Conservation (phyloP, 2,113 vertebrate genomes). For the Malurus alboscapulatus region DNA sequence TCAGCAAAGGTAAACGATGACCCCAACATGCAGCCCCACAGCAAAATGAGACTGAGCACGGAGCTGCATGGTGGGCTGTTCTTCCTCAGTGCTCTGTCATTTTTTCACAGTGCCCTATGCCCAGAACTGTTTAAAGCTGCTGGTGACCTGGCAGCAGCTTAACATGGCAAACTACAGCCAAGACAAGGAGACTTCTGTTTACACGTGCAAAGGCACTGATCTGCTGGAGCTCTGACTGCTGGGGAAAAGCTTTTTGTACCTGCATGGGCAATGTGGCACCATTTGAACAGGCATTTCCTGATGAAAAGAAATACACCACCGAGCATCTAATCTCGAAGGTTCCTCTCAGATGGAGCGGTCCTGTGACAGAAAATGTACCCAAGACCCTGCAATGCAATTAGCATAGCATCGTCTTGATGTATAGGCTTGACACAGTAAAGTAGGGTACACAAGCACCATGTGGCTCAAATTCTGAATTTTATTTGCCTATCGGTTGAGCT, state of each 20-base stretch:
- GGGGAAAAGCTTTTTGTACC: conserved; percentile 29
- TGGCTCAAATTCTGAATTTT: conserved; percentile 81
- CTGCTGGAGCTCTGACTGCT: conserved; percentile 5
- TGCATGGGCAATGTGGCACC: neutral
- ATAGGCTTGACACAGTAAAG: conserved; percentile 76
- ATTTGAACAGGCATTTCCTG: conserved; percentile 61
- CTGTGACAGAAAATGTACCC: conserved; percentile 56
- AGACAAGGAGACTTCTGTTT: neutral
- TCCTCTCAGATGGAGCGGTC: conserved; percentile 50
- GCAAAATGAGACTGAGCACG: neutral
- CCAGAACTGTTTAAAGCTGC: neutral
- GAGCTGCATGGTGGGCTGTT: neutral
- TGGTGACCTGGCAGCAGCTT: neutral
- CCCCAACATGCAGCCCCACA: neutral
- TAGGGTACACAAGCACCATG: conserved; percentile 77
- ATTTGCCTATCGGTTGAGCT: conserved; percentile 82
- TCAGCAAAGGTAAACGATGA: neutral
- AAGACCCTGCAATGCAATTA: conserved; percentile 70
- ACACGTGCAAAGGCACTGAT: neutral
- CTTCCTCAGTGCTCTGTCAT: neutral
- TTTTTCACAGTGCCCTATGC: neutral
- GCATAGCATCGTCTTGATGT: conserved; percentile 66
- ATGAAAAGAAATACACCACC: conserved; percentile 60
- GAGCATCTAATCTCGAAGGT: conserved; percentile 64
- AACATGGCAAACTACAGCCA: neutral